Evolutionary conservation across 1,140 invertebrate species (phyloP).

Genomic region (Macrobrachium nipponense): DNA sequence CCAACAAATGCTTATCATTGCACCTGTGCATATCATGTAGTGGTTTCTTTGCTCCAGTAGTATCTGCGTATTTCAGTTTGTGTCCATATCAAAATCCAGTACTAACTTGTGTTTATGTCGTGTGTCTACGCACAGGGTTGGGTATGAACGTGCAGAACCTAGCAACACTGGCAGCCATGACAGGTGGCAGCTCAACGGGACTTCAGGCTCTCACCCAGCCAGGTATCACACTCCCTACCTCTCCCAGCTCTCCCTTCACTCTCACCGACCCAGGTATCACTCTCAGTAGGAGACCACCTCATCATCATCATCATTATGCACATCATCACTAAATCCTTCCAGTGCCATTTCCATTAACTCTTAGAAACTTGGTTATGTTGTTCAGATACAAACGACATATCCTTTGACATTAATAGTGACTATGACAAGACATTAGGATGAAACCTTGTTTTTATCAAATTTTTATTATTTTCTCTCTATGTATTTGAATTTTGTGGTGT

Average conservation of each 20-base stretch:
- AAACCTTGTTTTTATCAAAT: no score
- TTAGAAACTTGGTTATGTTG: no score
- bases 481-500: no score
- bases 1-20: neutral
- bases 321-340: conserved; percentile 40
- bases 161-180: conserved; percentile 88
- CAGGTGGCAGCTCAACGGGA: conserved; percentile 73
- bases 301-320: neutral
- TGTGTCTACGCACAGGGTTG: conserved; percentile 45
- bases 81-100: conserved; percentile 1
- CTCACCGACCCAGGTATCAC: conserved; percentile 54
- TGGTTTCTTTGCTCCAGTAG: neutral
- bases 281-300: conserved; percentile 4
- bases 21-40: neutral
- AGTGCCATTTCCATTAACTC: no score
- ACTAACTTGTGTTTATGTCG: conserved; percentile 29
- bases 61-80: conserved; percentile 3
- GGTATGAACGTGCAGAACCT: conserved; percentile 88
- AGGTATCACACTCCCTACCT: conserved; percentile 67
- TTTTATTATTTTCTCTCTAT: no score
- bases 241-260: conserved; percentile 49
- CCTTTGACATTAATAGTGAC: no score
- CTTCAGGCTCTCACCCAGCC: conserved; percentile 73
- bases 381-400: no score
- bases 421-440: no score